Evolutionary conservation across 2,797 vertebrate genomes (phyloP), one percentile per base, ranked within the genome.

Genomic region (Eupleurogrammus muticus): DNA sequence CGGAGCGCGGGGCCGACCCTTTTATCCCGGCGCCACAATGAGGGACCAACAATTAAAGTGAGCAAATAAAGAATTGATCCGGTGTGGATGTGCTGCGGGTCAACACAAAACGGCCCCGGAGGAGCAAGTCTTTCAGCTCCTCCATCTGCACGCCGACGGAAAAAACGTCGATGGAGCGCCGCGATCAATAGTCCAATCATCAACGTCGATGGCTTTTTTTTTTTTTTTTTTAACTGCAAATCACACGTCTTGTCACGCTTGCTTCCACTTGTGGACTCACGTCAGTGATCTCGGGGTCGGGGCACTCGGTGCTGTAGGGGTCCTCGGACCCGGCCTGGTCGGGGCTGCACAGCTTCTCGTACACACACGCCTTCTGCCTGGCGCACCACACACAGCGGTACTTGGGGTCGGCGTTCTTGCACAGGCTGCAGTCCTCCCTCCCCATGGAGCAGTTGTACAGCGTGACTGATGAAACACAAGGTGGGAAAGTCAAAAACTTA

Each of bases 401-500:
- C 62, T 90, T 87, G 0, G 62, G 72, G 51, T 92, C 89, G 0
- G 97, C 94, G 0, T 96, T 96, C 28, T 96, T 96, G 77, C 98
- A 99, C 47, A 99, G 90, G 73, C 97, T 99, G 80, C 97, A 99
- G 93, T 99, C 98, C 0, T 94, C 94, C 36, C 97, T 94, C 74
- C 96, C 97, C 4, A 96, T 87, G 9, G 96, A 97, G 89, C 98
- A 99, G 93, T 97, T 98, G 88, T 99, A 98, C 40, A 99, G 92
- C 10, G 95, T 98, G 80, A 99, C 98, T 99, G 80, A 4, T 42
- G 6, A 32, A 16, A 70, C 5, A 23, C 0, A 47, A 35, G 2
- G 12, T 40, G 28, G 10, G 5, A 11, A 23, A 5, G 20, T 14
- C n/a, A 62, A 54, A 64, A 28, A 28, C 28, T 3, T 28, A n/a